Conservation (phyloP, 1,140 invertebrate genomes). For the Drosophila lacertosa region DNA sequence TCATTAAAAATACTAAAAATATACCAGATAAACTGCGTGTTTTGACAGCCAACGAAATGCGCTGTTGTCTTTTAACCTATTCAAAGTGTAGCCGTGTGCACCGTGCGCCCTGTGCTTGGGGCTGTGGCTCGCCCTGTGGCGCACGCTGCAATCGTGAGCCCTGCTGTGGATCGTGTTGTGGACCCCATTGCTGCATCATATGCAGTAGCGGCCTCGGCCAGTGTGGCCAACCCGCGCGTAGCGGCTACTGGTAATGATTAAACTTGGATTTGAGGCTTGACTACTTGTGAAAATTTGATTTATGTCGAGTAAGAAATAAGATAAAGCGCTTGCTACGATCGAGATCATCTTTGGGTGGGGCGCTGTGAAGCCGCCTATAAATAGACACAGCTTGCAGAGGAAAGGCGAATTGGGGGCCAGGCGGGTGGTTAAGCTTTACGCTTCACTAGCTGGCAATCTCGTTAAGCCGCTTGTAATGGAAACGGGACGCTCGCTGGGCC, state of each 20-base stretch:
- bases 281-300: not conserved
- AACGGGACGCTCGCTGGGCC: constrained; percentile 17
- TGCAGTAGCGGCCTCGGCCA: not conserved
- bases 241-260: not conserved
- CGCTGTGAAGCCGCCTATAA: constrained; percentile 28
- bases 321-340: not conserved
- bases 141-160: too few species aligned
- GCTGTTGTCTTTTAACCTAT: not conserved
- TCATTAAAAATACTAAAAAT: not conserved
- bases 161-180: not conserved
- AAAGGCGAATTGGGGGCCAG: too few species aligned
- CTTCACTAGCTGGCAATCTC: constrained; percentile 61
- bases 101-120: too few species aligned
- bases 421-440: constrained; percentile 45
- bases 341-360: constrained; percentile 5
- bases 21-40: too few species aligned
- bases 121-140: too few species aligned
- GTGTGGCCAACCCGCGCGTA: not conserved
- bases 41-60: not conserved
- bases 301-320: not conserved
- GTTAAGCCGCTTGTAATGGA: constrained; percentile 64
- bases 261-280: not conserved
- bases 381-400: constrained; percentile 1
- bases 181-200: not conserved
- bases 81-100: not conserved